Base-by-base conservation (phyloP, 2,888 invertebrate genomes). In the Melinaea marsaeus region DNA sequence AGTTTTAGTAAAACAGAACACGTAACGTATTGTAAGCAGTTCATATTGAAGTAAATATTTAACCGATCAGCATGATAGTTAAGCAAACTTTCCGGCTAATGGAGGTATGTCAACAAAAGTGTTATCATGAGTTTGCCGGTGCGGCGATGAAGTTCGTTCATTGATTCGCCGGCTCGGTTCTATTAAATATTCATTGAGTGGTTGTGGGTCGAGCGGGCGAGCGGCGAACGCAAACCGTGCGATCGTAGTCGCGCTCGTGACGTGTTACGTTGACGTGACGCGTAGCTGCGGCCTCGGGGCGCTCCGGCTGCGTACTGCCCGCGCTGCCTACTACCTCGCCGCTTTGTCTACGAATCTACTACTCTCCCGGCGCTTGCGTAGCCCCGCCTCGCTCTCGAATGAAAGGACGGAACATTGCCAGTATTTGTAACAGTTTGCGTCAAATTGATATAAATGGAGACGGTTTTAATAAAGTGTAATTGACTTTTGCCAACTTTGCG, bases 391-490 rank as follows among this genome's bases (percentile, higher is more conserved):
- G 83, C 81, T 77, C 79, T 84, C 84, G 78, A 83, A 86, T 85
- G 84, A 88, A 88, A 89, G 85, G 87, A 88, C 86, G 83, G 86
- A 86, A 89, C 89, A 89, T 90, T 88, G 85, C 88, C 88, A 90
- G 90, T 90, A 90, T 90, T 90, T 90, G 90, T 90, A 90, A 89
- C 90, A 89, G 89, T 90, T 90, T 90, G 89, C 88, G 87, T 90
- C 90, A 90, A 90, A 90, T 90, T 90, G 90, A 90, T 90, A 90
- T 90, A 90, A 90, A 90, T 90, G 89, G 88, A 89, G 90, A 89
- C 85, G 89, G 88, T 89, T 90, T 90, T 90, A 90, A 90, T 90
- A 90, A 90, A 90, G 88, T 90, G 88, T 90, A 90, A 90, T 90
- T 90, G 90, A 90, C 90, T 90, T 90, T 89, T 89, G 89, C 86